A percentile compares a stretch with the other conserved stretches of the same genome.
Evolutionary conservation across 2,888 invertebrate species (phyloP).

Genomic region (Aplocera efformata): DNA sequence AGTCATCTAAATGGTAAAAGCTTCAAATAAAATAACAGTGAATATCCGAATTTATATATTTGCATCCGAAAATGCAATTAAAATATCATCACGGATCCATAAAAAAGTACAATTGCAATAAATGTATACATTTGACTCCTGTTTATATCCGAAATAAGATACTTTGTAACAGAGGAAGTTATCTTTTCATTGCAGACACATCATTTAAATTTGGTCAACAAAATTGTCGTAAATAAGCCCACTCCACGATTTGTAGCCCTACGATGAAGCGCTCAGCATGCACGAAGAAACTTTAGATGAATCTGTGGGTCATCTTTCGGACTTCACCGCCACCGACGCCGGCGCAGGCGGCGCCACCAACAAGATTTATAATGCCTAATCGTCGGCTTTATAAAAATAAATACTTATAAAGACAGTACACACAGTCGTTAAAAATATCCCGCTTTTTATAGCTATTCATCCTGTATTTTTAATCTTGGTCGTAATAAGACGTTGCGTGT

Average conservation of each 20-base stretch:
- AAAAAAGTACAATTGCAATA: constrained; percentile 1
- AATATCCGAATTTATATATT: too few relatives aligned
- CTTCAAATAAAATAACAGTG: too few relatives aligned
- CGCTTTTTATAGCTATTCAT: constrained; percentile 24
- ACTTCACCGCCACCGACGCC: constrained; percentile 18
- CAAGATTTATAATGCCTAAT: constrained; percentile 40
- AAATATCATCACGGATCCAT: constrained; percentile 11
- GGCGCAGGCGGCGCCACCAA: constrained; percentile 34
- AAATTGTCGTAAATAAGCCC: constrained; percentile 25
- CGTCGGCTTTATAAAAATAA: constrained; percentile 29
- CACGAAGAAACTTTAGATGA: too few relatives aligned
- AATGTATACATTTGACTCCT: constrained; percentile 3
- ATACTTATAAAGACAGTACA: constrained; percentile 23
- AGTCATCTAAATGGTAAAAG: too few relatives aligned
- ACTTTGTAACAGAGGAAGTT: constrained; percentile 18
- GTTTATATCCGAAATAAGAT: constrained; percentile 30
- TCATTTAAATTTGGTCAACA: constrained; percentile 13
- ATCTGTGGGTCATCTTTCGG: neutral
- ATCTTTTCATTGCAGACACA: constrained; percentile 12
- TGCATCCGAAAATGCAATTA: too few relatives aligned
- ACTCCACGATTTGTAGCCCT: constrained; percentile 27
- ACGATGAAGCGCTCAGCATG: constrained; percentile 20
- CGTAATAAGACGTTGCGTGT: constrained; percentile 12
- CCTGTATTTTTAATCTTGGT: constrained; percentile 14
- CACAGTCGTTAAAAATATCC: constrained; percentile 23